Conservation (phyloP, 1,140 invertebrate genomes). For the Helicoverpa armigera region DNA sequence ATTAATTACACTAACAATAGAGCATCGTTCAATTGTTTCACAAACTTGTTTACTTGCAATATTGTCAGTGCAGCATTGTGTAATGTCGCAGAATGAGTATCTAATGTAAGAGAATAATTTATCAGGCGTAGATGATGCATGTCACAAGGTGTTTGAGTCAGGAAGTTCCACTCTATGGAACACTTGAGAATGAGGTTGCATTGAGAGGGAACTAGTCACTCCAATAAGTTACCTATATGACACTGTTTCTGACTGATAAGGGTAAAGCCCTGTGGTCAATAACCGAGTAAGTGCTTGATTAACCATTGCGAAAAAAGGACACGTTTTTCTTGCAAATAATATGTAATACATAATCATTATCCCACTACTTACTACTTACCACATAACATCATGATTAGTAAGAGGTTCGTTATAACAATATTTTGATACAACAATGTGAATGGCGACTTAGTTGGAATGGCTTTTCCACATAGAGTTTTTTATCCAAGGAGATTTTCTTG, state of each 20-base stretch:
- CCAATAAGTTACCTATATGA: background rate
- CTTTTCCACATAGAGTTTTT: background rate
- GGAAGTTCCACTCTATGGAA: conserved; percentile 1
- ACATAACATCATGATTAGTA: no score
- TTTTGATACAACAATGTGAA: no score
- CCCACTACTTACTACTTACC: no score
- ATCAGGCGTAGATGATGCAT: conserved; percentile 28
- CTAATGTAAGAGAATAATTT: conserved; percentile 29
- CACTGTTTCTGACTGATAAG: no score
- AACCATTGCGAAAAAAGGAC: no score
- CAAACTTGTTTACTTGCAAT: conserved; percentile 13
- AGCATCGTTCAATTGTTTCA: background rate
- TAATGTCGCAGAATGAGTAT: conserved; percentile 12
- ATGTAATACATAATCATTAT: no score
- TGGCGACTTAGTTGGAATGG: no score
- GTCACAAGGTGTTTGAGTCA: background rate
- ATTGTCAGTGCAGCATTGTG: background rate
- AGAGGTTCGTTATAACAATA: no score
- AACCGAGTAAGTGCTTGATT: no score
- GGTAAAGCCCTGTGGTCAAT: no score
- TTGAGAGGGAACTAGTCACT: background rate
- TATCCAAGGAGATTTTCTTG: background rate
- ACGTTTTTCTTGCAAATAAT: no score
- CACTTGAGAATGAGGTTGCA: no score
- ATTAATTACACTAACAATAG: background rate